Percentiles rank a stretch among this genome's conserved stretches.
Evolutionary conservation across 2,797 vertebrate species (phyloP).

Genomic region (Sebastes jordani): DNA sequence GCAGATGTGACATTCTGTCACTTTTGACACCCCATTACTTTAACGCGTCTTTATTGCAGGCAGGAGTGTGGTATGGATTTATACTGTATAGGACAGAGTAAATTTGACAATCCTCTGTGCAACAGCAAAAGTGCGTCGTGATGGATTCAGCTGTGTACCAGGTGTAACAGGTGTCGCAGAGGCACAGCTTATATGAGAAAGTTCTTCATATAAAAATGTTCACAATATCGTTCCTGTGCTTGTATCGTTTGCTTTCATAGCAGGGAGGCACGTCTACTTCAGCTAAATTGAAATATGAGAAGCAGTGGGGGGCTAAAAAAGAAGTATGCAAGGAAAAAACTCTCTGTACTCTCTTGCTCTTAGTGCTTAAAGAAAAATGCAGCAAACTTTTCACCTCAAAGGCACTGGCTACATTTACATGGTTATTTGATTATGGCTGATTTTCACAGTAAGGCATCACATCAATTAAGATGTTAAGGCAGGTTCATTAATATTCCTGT

Average conservation of each 20-base stretch:
- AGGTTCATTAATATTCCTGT: not conserved
- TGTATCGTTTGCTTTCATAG: not conserved
- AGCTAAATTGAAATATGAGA: not conserved
- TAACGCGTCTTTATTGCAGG: not conserved
- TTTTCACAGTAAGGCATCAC: not conserved
- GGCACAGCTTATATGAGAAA: not conserved
- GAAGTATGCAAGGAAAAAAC: not conserved
- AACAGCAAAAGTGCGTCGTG: not conserved
- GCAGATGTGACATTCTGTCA: not conserved
- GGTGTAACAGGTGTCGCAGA: constrained; percentile 10
- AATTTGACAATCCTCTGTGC: not conserved
- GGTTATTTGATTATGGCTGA: not conserved
- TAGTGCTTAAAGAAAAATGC: not conserved
- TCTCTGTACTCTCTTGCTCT: not conserved
- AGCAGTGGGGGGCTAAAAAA: not conserved
- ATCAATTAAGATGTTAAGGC: too few species aligned
- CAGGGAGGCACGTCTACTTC: not conserved
- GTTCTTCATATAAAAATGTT: not conserved
- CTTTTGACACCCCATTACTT: not conserved
- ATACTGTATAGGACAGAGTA: not conserved
- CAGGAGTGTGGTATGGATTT: not conserved
- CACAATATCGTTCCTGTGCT: not conserved
- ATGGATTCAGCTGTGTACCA: not conserved
- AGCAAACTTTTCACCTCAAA: not conserved
- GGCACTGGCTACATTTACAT: too few species aligned